Base-by-base conservation (phyloP, 2,797 vertebrate species). In the Hippoglossus hippoglossus region DNA sequence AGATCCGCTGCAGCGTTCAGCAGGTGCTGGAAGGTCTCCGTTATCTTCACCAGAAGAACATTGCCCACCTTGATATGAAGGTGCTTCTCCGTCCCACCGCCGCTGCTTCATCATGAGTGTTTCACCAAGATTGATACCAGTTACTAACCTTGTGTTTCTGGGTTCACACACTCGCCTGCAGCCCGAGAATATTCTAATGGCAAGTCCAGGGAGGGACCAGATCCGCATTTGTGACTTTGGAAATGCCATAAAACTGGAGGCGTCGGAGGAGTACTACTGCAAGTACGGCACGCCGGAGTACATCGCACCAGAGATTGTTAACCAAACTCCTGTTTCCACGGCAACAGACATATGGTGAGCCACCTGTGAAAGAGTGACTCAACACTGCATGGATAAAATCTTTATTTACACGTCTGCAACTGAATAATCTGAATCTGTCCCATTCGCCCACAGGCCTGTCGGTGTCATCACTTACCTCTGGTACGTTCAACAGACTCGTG, bases 131-230 rank as follows among this genome's bases (percentile, higher is more conserved):
- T 12, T 31, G 0, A 4, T 5, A 2, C 39, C 5, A 5, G 6
- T n/a, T 4, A 2, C 13, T 59, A 21, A 65, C 5, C 0, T 5
- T 66, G 16, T 49, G 3, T 62, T 39, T 72, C 16, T 55, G 10
- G 46, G 2, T 71, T 34, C 31, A 4, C 34, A 13, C 34, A 13
- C n/a, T 12, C 22, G 2, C 26, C 9, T 58, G 8, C 75, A 99
- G 98, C 97, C 98, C 0, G 98, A 98, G 92, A 99, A 99, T 70
- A 95, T 99, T 78, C 89, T 99, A 57, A 95, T 99, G 90, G 95
- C 95, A 18, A 91, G 93, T 26, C 87, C 93, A 0, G 90, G 85
- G 8, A 94, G 95, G 0, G 96, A 98, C 79, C 95, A 96, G 77
- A 94, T 99, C 87, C 94, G 96, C 39, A 96, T 99, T 82, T 98